Base-by-base conservation (phyloP, 2,113 vertebrate species). In the Chlorocebus sabaeus region DNA sequence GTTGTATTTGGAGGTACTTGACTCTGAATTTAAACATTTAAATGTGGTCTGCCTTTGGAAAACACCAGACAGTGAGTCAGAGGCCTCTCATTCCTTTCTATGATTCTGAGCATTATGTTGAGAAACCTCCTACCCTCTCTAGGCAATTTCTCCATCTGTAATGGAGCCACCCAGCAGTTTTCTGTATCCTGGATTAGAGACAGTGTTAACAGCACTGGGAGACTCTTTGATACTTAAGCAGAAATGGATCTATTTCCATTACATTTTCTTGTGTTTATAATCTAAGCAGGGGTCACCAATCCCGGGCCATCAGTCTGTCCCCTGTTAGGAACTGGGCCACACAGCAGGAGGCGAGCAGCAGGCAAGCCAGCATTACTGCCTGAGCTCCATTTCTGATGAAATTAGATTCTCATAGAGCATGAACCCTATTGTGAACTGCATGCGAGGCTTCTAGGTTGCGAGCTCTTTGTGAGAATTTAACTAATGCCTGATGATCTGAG, bases 61-160 rank as follows among this genome's bases (percentile, higher is more conserved):
- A 95, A 83, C 57, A 57, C 67, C 85, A 75, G 86, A 80, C 96
- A 85, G 30, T 97, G 96, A 96, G 68, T 95, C 91, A 97, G 40
- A 88, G 38, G 4, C 6, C 25, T 50, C 84, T 85, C 23, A 84
- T 78, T 93, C 30, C 25, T 90, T 97, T 90, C 73, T 72, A 78
- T 6, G 6, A 82, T 83, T 57, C 35, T 85, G 20, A 17, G 76
- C 70, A 55, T 4, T 57, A 45, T 35, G 11, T 81, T 95, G 89
- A 95, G 93, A 91, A 97, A 93, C 11, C 7, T 38, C 18, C 7
- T n/a, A 9, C 35, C 64, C 12, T 85, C 10, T 43, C 38, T 40
- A 16, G 38, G 8, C 17, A 32, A 38, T 79, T 78, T 86, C 75
- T 91, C 67, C 52, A 27, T 81, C 81, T 67, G 13, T 48, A 40